phyloP scores from a whole-genome alignment of 2,113 vertebrate genomes.

The Pterophyllum scalare region DNA sequence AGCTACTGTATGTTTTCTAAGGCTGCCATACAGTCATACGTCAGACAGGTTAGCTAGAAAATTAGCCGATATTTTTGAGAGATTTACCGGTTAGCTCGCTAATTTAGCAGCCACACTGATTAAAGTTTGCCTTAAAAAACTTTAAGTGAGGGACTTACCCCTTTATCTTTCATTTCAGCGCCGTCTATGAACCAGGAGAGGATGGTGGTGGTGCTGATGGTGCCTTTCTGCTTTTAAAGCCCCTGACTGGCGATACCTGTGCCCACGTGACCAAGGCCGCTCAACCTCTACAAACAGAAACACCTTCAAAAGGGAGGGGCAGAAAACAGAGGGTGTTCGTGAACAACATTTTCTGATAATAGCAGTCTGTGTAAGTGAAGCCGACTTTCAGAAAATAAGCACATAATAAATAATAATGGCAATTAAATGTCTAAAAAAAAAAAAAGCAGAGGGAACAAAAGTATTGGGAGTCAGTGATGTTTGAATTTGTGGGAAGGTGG shows the following conservation, averaged over 20 bases:
- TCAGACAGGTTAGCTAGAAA: background rate
- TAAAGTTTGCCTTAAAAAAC: no score
- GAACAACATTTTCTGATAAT: no score
- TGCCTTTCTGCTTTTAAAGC: no score
- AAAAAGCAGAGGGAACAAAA: background rate
- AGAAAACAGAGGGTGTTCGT: no score
- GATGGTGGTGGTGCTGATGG: no score
- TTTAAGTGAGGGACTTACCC: no score
- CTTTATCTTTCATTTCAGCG: no score
- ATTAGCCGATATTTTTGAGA: background rate
- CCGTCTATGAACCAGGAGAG: no score
- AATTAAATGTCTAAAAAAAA: background rate
- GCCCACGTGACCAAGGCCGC: background rate
- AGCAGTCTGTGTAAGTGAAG: background rate
- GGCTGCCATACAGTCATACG: background rate
- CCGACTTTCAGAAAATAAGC: background rate
- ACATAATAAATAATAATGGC: background rate
- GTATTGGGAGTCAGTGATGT: no score
- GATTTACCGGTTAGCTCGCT: background rate
- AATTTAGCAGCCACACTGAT: background rate
- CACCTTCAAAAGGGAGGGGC: background rate
- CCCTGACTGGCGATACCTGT: no score
- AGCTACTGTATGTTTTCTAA: background rate
- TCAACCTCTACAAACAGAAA: background rate
- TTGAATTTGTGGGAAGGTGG: background rate